Percentiles rank a stretch among this genome's conserved stretches.
Conservation (phyloP, 2,888 invertebrate species). For the Troilus luridus region DNA sequence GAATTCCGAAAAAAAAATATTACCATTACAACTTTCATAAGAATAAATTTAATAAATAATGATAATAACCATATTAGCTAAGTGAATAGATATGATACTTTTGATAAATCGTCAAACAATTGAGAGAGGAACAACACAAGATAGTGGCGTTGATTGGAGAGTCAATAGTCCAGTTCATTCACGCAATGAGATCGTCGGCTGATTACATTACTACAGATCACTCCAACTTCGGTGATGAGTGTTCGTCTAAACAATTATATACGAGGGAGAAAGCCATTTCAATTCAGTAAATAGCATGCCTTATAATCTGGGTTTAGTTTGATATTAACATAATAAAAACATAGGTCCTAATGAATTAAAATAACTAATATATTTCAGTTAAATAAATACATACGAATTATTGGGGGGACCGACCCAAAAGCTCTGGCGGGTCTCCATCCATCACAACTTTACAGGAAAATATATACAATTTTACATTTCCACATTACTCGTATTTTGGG, state of each 20-base stretch:
- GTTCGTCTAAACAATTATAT: not conserved
- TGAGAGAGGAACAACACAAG: not conserved
- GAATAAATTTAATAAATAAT: not conserved
- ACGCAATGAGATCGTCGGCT: not conserved
- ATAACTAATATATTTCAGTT: not conserved
- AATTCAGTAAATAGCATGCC: not conserved
- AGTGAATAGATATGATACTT: not conserved
- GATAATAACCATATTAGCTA: no score
- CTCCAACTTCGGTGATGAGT: not conserved
- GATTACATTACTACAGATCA: not conserved
- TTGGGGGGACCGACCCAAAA: no score
- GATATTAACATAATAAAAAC: not conserved
- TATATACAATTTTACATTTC: no score
- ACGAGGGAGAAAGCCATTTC: not conserved
- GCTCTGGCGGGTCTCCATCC: no score
- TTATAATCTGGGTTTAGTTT: not conserved
- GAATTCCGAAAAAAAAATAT: not conserved
- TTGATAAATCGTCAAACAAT: not conserved
- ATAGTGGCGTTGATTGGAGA: not conserved
- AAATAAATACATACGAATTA: no score
- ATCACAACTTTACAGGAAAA: no score
- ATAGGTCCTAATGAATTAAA: not conserved
- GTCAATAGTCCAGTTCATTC: conserved; percentile 9
- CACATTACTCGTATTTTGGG: no score
- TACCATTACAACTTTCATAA: not conserved